A percentile compares a stretch with the other conserved stretches of the same genome.
phyloP scores from a whole-genome alignment of 2,113 vertebrate species.

The Neolamprologus sp. region DNA sequence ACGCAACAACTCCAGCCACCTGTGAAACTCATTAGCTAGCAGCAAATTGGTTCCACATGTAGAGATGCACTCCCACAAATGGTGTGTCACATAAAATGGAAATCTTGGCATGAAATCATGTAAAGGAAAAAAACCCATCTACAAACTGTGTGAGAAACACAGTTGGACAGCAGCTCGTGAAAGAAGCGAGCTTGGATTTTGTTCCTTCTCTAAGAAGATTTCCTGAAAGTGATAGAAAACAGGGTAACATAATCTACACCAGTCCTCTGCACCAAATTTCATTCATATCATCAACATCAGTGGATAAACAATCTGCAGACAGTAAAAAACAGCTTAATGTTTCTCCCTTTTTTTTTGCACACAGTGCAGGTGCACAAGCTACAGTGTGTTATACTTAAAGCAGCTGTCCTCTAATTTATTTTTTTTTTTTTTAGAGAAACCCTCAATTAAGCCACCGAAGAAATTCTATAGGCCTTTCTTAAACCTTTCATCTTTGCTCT shows the following conservation, averaged over 20 bases:
- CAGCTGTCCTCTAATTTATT: constrained; percentile 30
- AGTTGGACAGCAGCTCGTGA: constrained; percentile 5
- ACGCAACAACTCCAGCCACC: constrained; percentile 54
- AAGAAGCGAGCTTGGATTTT: not conserved
- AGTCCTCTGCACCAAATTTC: not conserved
- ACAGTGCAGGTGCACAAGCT: not conserved
- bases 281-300: not conserved
- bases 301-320: not conserved
- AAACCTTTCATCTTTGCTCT: constrained; percentile 12
- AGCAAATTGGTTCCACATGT: constrained; percentile 64
- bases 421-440: not conserved
- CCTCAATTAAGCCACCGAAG: constrained; percentile 21
- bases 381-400: not conserved
- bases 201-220: not conserved
- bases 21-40: constrained; percentile 62
- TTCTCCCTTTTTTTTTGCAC: not conserved
- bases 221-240: not conserved
- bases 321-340: not conserved
- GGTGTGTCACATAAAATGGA: constrained; percentile 61
- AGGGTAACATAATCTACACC: not conserved
- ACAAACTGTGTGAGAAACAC: constrained; percentile 44
- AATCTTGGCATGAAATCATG: constrained; percentile 49
- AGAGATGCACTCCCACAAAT: constrained; percentile 59
- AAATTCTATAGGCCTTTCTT: constrained; percentile 1
- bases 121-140: not conserved